A percentile compares a stretch with the other conserved stretches of the same genome.
phyloP scores from a whole-genome alignment of 1,140 invertebrate genomes.

The Cyphomyrmex costatus region DNA sequence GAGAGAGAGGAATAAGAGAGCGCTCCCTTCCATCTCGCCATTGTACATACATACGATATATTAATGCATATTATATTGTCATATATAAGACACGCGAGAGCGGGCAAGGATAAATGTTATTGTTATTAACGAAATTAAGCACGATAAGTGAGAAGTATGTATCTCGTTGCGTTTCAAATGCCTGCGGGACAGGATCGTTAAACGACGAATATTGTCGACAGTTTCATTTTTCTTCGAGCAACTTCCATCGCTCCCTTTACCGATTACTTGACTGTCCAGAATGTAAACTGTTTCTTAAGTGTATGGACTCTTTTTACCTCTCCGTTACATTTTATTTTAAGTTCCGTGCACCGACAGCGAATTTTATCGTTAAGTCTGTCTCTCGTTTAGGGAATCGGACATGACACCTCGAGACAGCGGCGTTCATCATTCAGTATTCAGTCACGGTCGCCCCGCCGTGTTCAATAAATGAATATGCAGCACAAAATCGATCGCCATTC shows the following conservation, averaged over 20 bases:
- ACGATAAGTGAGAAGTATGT: not conserved
- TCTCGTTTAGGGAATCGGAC: conserved; percentile 47
- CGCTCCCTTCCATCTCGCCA: conserved; percentile 30
- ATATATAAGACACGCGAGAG: conserved; percentile 32
- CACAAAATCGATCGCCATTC: conserved; percentile 28
- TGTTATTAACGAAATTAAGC: conserved; percentile 45
- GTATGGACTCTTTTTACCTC: not conserved
- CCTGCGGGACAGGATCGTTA: conserved; percentile 62
- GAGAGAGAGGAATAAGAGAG: conserved; percentile 11
- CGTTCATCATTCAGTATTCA: conserved; percentile 25
- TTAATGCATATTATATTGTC: conserved; percentile 49
- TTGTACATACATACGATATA: conserved; percentile 58
- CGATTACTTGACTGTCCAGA: conserved; percentile 36
- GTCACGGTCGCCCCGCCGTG: conserved; percentile 13
- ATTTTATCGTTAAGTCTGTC: conserved; percentile 26
- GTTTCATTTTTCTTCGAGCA: conserved; percentile 19
- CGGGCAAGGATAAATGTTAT: conserved; percentile 27
- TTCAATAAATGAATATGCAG: conserved; percentile 6
- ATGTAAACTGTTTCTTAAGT: conserved; percentile 43
- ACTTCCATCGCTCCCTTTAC: conserved; percentile 6
- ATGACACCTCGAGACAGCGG: conserved; percentile 23
- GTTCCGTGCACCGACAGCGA: conserved; percentile 26
- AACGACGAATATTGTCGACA: conserved; percentile 16
- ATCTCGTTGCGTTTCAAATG: conserved; percentile 52
- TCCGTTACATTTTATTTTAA: conserved; percentile 35